Evolutionary conservation across 2,113 vertebrate genomes (phyloP).

Genomic region (Butorides virescens): DNA sequence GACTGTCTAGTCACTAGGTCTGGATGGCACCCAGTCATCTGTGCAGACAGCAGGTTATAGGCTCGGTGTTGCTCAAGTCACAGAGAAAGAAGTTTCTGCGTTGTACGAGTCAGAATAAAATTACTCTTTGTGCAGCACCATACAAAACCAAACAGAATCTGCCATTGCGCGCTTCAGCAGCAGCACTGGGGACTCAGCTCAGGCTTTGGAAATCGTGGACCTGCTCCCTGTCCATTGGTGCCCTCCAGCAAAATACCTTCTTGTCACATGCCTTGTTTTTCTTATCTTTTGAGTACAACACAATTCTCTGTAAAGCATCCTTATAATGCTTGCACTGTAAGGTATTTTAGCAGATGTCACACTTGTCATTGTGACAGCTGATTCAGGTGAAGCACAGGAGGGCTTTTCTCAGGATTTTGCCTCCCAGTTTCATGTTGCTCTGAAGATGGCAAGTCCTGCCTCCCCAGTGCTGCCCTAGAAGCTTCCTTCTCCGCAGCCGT

Average conservation of each 20-base stretch:
- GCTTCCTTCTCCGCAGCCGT: not conserved
- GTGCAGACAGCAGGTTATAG: not conserved
- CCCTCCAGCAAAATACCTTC: not conserved
- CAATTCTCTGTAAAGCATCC: not conserved
- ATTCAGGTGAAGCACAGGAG: not conserved
- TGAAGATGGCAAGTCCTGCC: not conserved
- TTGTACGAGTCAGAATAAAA: not conserved
- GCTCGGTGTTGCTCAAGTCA: not conserved
- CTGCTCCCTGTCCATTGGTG: not conserved
- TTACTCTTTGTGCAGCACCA: not conserved
- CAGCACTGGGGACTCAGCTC: not conserved
- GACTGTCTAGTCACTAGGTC: not conserved
- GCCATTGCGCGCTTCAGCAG: not conserved
- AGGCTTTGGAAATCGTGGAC: not conserved
- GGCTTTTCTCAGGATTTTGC: not conserved
- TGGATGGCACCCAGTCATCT: not conserved
- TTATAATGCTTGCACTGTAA: rapidly evolving
- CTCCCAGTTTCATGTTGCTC: not conserved
- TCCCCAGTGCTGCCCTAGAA: rapidly evolving
- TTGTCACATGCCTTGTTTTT: not conserved
- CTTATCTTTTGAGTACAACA: not conserved
- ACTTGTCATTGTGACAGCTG: not conserved
- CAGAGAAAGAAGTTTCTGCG: not conserved
- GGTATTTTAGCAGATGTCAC: not conserved
- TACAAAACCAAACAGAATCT: not conserved